A percentile compares a stretch with the other conserved stretches of the same genome.
Conservation (phyloP, 2,888 invertebrate species). For the Zootermopsis nevadensis region DNA sequence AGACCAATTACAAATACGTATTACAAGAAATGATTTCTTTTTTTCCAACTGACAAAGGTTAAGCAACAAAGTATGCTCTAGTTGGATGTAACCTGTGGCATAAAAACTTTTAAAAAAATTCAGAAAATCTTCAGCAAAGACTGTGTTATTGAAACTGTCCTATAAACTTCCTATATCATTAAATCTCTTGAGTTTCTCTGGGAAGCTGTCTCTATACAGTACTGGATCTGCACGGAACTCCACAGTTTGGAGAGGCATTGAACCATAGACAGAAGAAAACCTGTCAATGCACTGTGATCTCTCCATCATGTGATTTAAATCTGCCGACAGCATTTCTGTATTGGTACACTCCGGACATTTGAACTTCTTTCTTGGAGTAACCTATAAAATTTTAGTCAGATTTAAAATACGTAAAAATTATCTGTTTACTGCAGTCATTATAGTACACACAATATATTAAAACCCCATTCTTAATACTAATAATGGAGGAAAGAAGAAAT, state of each 20-base stretch:
- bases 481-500: too few relatives aligned
- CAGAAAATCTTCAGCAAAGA: too few relatives aligned
- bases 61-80: background rate
- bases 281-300: conserved; percentile 89
- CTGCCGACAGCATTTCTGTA: conserved; percentile 93
- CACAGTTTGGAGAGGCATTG: conserved; percentile 87
- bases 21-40: too few relatives aligned
- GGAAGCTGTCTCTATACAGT: conserved; percentile 86
- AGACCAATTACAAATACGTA: too few relatives aligned
- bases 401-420: too few relatives aligned
- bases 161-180: conserved; percentile 91
- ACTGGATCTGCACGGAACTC: conserved; percentile 97
- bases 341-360: conserved; percentile 96
- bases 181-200: conserved; percentile 87
- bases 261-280: conserved; percentile 82
- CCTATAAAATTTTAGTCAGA: conserved; percentile 65
- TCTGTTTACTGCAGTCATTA: too few relatives aligned
- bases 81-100: background rate
- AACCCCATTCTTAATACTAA: too few relatives aligned
- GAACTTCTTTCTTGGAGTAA: conserved; percentile 95
- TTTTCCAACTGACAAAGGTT: too few relatives aligned
- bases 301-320: conserved; percentile 92
- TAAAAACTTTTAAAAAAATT: too few relatives aligned
- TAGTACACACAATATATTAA: too few relatives aligned
- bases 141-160: conserved; percentile 53